phyloP scores from a whole-genome alignment of 2,113 vertebrate genomes.

The Sinocyclocheilus anophthalmus region DNA sequence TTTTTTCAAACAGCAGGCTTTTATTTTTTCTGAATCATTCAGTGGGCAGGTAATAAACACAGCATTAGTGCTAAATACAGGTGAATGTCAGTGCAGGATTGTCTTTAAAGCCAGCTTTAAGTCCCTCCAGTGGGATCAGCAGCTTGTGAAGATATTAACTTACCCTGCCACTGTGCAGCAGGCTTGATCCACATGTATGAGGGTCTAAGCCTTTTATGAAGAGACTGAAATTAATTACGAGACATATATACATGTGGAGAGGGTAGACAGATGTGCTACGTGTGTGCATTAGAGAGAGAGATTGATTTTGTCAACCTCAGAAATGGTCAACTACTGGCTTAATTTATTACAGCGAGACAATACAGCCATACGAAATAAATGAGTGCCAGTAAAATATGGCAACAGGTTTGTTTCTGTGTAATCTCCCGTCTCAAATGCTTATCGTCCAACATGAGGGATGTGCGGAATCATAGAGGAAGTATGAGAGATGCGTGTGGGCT shows the following conservation, averaged over 20 bases:
- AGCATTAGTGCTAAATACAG: constrained; percentile 66
- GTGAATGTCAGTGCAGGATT: constrained; percentile 67
- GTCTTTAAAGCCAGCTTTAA: constrained; percentile 67
- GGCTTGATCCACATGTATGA: constrained; percentile 55
- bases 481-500: constrained; percentile 5
- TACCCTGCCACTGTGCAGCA: constrained; percentile 59
- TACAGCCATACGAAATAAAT: neutral
- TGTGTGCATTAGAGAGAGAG: neutral
- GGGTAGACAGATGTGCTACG: neutral
- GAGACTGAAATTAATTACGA: constrained; percentile 61
- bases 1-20: neutral
- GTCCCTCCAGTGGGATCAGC: constrained; percentile 53
- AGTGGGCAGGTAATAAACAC: constrained; percentile 65
- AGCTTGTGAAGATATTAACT: constrained; percentile 64
- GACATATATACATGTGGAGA: constrained; percentile 6
- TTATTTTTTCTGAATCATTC: constrained; percentile 37
- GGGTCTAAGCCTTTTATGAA: constrained; percentile 60
- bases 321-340: constrained; percentile 22
- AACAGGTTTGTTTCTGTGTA: constrained; percentile 16
- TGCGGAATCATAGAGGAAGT: constrained; percentile 24
- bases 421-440: constrained; percentile 30
- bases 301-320: neutral
- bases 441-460: constrained; percentile 23
- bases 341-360: neutral
- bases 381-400: neutral